Evolutionary conservation across 1,140 invertebrate species (phyloP).

Genomic region (Ostrea edulis): DNA sequence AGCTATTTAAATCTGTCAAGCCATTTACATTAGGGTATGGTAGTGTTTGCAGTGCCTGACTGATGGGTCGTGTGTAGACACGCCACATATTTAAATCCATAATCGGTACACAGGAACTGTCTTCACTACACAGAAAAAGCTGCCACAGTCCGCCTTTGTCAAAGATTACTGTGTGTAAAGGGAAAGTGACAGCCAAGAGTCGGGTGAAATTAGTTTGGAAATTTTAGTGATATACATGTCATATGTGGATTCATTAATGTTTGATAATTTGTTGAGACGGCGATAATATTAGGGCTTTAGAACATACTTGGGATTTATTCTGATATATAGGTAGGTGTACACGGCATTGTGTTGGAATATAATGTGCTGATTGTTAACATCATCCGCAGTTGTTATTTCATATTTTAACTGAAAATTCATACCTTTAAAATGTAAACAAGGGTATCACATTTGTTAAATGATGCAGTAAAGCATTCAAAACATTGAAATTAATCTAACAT

Average conservation of each 20-base stretch:
- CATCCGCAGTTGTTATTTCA: too few relatives aligned
- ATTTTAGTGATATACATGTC: not conserved
- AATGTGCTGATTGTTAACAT: not conserved
- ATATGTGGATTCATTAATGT: not conserved
- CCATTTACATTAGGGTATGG: slow-evolving; percentile 25
- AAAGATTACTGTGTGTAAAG: not conserved
- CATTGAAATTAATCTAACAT: too few relatives aligned
- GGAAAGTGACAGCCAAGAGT: slow-evolving; percentile 9
- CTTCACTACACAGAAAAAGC: not conserved
- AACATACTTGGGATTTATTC: not conserved
- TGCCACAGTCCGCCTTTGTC: slow-evolving; percentile 6
- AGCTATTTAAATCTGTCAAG: slow-evolving; percentile 27
- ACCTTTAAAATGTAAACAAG: too few relatives aligned
- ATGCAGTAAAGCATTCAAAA: too few relatives aligned
- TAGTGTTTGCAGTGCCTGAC: not conserved
- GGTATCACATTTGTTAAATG: too few relatives aligned
- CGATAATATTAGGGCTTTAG: not conserved
- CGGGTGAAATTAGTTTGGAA: not conserved
- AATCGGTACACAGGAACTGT: slow-evolving; percentile 13
- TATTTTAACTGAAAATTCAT: too few relatives aligned
- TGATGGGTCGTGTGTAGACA: slow-evolving; percentile 25
- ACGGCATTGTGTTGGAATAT: not conserved
- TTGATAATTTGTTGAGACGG: not conserved
- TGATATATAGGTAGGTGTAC: not conserved
- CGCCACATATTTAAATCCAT: slow-evolving; percentile 29